These are phyloP conservation scores for Sminthurides aquaticus DNA, from an alignment of 2,888 invertebrate genomes.

Conservation along the genomic window DNA sequence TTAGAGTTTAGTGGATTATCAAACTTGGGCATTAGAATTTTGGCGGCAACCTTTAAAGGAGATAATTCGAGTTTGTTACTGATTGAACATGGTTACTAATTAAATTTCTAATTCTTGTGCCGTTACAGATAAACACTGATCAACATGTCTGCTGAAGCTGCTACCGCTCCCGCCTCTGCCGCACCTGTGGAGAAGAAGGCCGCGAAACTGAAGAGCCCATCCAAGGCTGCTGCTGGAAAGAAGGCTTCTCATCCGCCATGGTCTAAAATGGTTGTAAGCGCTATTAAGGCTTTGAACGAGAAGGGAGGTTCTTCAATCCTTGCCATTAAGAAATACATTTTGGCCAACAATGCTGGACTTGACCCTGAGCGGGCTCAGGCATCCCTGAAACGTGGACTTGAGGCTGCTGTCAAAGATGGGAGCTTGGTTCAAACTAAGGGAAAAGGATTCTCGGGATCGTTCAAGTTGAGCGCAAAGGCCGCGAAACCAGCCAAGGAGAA, in stretches of 20 bases:
- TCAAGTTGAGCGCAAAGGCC: conserved; percentile 23
- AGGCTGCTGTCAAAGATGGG: conserved; percentile 27
- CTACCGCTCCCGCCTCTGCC: conserved; percentile 8
- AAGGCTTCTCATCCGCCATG: conserved; percentile 28
- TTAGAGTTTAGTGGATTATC: too few species aligned
- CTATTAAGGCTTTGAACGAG: conserved; percentile 34
- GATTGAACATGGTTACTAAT: too few species aligned
- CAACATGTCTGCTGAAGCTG: conserved; percentile 1
- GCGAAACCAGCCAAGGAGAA: conserved; percentile 21
- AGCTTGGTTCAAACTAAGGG: conserved; percentile 33
- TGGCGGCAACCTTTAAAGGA: too few species aligned
- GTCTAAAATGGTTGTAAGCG: conserved; percentile 33
- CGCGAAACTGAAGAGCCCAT: conserved; percentile 4
- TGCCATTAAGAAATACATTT: conserved; percentile 36
- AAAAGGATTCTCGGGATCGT: conserved; percentile 36
- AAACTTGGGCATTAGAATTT: too few species aligned
- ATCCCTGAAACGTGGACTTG: conserved; percentile 28
- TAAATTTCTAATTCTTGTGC: too few species aligned
- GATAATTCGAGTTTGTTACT: too few species aligned
- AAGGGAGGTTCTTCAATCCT: conserved; percentile 33
- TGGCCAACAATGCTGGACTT: conserved; percentile 31
- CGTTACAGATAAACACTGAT: too few species aligned
- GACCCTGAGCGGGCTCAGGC: conserved; percentile 30
- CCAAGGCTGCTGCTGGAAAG: conserved; percentile 8
- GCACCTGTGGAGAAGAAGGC: not conserved